Base-by-base conservation (phyloP, 2,797 vertebrate species). In the Lophius americanus region DNA sequence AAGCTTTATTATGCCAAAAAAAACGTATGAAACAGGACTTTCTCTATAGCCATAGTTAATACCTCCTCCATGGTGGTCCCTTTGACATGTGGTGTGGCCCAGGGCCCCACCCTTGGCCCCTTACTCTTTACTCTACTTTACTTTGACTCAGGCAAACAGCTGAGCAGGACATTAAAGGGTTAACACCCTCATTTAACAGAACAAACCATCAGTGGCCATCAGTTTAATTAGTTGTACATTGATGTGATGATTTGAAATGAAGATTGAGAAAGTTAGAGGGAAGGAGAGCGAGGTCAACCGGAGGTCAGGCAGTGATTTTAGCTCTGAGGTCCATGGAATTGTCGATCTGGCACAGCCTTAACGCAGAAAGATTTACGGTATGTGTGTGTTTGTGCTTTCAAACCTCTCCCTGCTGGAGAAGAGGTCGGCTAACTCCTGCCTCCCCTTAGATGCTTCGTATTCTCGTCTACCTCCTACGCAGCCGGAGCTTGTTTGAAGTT, bases 381-480 rank as follows among this genome's bases (percentile, higher is more conserved):
- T 62, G 52, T 1, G 36, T 37, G 61, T 62, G 60, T 53, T n/a
- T 59, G 63, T 47, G 64, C 37, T 35, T 80, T 60, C 3, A 83
- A 73, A 67, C 67, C 70, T 77, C 68, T 68, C 43, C 39, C 57
- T 61, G 70, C 49, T 65, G 43, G 59, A 54, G n/a, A 4, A 51
- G 57, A 65, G 66, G 66, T 64, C 35, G 69, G 70, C 64, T 52
- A 43, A 75, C 60, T 73, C 50, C 60, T 57, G 67, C 75, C 70
- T 68, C 62, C 43, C 41, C 73, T 36, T 75, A 63, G 70, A 86
- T 44, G 81, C 78, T 76, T 83, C 80, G 51, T 59, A 63, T 76
- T 71, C 66, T 75, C 48, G 82, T 92, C 95, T 94, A 95, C 95
- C 95, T 96, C 94, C 94, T 95, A 89, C 92, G 90, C 87, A 81